Evolutionary conservation across 1,140 invertebrate species (phyloP), one percentile per base, ranked within the genome.

Genomic region (Lucilia cuprina): DNA sequence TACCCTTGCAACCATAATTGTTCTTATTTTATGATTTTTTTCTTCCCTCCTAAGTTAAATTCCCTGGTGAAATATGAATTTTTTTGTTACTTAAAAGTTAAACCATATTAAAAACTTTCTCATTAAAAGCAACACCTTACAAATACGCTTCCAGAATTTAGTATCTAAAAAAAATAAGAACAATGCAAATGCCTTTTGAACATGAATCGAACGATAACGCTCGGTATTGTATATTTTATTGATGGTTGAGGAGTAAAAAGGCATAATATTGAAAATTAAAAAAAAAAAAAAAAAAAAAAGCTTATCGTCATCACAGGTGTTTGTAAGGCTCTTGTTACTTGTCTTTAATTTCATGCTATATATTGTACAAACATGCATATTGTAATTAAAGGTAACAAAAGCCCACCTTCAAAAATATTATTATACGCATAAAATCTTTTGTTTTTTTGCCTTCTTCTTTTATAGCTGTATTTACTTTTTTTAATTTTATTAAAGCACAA

Each of bases 361-460:
- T 49, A 80, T 80, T 80, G 77, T 80, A 80, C 77, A 80, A 80
- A 80, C 77, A 80, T 80, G 41, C 77, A 80, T 80, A 80, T 80
- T 80, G 77, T 80, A 80, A 80, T 80, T 80, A 80, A 80, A 80
- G 77, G 77, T 50, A 80, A 80, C 77, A 80, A 80, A 80, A 80
- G 77, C 77, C 77, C 77, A 80, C 77, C 77, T 80, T 80, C 77
- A 80, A 80, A 41, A 49, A 80, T 80, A 70, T 70, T 60, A 14
- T 70, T 70, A 21, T 60, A 70, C n/a, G 65, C n/a, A 70, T 70
- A 80, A 49, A 80, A 80, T 50, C 41, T 50, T 80, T 19, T 80
- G 19, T 50, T 34, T 77, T 75, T n/a, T 1, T 21, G 3, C 25
- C 25, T 30, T 30, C 25, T 30, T 30, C 25, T 30, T 30, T 30